Conservation (phyloP, 1,140 invertebrate species). For the Antheraea pernyi region DNA sequence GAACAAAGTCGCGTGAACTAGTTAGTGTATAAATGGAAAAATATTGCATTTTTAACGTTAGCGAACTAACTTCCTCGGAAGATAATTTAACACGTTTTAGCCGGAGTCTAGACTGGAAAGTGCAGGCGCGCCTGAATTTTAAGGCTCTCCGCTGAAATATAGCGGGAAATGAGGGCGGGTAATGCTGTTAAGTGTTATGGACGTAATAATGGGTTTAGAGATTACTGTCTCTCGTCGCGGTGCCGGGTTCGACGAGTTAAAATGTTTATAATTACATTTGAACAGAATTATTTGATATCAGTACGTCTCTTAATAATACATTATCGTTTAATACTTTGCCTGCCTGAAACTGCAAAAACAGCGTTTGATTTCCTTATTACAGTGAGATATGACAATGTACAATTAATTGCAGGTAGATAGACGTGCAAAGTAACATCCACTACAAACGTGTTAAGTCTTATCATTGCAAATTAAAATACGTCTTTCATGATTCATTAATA, state of each 20-base stretch:
- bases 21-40: too few species aligned
- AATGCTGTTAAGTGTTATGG: slow-evolving; percentile 17
- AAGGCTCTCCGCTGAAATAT: slow-evolving; percentile 25
- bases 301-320: too few species aligned
- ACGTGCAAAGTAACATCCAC: too few species aligned
- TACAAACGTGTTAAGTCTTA: too few species aligned
- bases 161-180: slow-evolving; percentile 20
- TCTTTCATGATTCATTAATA: too few species aligned
- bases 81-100: slow-evolving; percentile 20
- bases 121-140: slow-evolving; percentile 24
- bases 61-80: slow-evolving; percentile 12
- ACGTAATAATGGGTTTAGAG: slow-evolving; percentile 15
- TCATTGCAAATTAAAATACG: too few species aligned
- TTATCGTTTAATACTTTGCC: too few species aligned
- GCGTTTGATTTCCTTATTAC: too few species aligned
- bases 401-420: too few species aligned
- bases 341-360: too few species aligned
- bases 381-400: too few species aligned
- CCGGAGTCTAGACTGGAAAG: slow-evolving; percentile 21
- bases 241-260: not conserved
- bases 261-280: not conserved
- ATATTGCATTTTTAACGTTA: slow-evolving; percentile 22
- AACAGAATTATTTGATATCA: not conserved
- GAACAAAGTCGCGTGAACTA: not conserved
- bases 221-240: slow-evolving; percentile 9